Evolutionary conservation across 2,113 vertebrate genomes (phyloP), one percentile per base, ranked within the genome.

Genomic region (Takifugu flavidus): DNA sequence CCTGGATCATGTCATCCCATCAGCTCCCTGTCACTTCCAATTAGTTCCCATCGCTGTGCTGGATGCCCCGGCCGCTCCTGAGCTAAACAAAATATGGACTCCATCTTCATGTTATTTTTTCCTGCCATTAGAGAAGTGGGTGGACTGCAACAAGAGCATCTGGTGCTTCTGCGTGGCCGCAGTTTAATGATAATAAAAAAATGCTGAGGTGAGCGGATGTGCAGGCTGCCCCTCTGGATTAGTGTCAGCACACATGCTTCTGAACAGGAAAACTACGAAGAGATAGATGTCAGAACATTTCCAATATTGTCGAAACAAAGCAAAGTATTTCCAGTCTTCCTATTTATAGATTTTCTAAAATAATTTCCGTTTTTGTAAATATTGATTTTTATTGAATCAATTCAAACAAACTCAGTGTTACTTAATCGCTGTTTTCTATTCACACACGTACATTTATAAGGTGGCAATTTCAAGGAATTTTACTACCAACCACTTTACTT

Each of bases 1-100:
- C 67, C 67, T 6, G 3, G 39, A 67, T 77, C 64, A 64, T 72
- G 79, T 81, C 70, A 53, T 52, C 55, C 60, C 53, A 69, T 69
- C 64, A 68, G 56, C 52, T 70, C 53, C 29, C 67, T 80, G 82
- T 82, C 67, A 11, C 53, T 63, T 74, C 72, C 76, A 82, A 88
- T 89, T 88, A 89, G 75, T 71, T 75, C 56, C 56, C 73, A 78
- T 83, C 77, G 59, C 62, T 65, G 43, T 29, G 20, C 53, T 55
- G 64, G 34, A 56, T 34, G 12, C 28, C 25, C 53, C 62, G 59
- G 72, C 62, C 57, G 29, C 52, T 50, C 26, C 53, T 46, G 42
- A 2, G 5, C 65, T 78, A 59, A 20, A 46, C 70, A 52, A 49
- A 79, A 62, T 71, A 62, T 63, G 67, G 54, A 82, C 72, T 54